Percentiles rank a stretch among this genome's conserved stretches.
These are phyloP conservation scores for Cottoperca gobio DNA, from an alignment of 2,797 vertebrate genomes.

Conservation along the genomic window DNA sequence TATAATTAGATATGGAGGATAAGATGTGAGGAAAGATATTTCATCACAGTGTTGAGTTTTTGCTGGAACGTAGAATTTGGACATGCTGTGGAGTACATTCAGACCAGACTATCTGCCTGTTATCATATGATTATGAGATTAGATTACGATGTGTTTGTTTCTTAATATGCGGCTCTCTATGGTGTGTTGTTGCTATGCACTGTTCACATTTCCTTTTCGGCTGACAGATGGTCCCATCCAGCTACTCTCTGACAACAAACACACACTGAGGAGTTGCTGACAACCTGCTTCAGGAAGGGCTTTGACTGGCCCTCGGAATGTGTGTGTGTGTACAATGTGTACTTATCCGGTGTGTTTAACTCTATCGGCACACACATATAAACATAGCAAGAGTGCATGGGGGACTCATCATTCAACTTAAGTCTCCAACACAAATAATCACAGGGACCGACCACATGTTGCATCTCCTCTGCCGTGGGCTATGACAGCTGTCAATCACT, in stretches of 20 bases:
- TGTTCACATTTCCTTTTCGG: slow-evolving; percentile 48
- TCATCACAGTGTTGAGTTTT: slow-evolving; percentile 19
- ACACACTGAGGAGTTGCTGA: slow-evolving; percentile 76
- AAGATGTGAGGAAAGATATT: slow-evolving; percentile 22
- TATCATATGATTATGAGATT: slow-evolving; percentile 44
- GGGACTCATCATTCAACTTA: slow-evolving; percentile 78
- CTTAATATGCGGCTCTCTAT: slow-evolving; percentile 33
- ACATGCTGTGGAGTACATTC: background rate
- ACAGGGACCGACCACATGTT: slow-evolving; percentile 66
- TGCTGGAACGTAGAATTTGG: slow-evolving; percentile 6
- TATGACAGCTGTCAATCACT: slow-evolving; percentile 81
- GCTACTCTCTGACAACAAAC: slow-evolving; percentile 79
- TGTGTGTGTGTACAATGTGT: slow-evolving; percentile 21
- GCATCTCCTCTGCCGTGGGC: slow-evolving; percentile 34
- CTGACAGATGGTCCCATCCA: slow-evolving; percentile 76
- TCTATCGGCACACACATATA: slow-evolving; percentile 34
- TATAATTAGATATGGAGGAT: slow-evolving; percentile 25
- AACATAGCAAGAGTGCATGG: slow-evolving; percentile 50
- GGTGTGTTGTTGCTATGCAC: slow-evolving; percentile 50
- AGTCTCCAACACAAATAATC: slow-evolving; percentile 83
- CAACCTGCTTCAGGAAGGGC: slow-evolving; percentile 63
- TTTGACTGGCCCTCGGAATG: slow-evolving; percentile 43
- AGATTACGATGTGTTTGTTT: slow-evolving; percentile 45
- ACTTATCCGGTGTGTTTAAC: slow-evolving; percentile 47
- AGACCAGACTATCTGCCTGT: slow-evolving; percentile 4